These are phyloP conservation scores for Hemithea aestivaria DNA, from an alignment of 2,888 invertebrate genomes.

Conservation along the genomic window DNA sequence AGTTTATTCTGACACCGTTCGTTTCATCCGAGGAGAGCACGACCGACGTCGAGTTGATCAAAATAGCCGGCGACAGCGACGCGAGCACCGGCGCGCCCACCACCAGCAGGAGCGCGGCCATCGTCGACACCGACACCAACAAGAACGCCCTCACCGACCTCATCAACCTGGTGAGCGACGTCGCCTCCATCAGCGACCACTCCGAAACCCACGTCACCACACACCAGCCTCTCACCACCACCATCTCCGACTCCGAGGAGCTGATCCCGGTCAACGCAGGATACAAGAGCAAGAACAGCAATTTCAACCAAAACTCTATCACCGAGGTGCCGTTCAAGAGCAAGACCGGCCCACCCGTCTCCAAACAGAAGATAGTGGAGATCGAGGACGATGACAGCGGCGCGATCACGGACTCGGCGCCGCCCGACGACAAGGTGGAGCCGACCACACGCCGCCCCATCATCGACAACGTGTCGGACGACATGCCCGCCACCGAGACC, in stretches of 20 bases:
- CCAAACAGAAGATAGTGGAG: conserved; percentile 57
- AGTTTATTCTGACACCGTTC: conserved; percentile 54
- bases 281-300: conserved; percentile 70
- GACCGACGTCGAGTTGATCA: conserved; percentile 62
- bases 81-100: conserved; percentile 55
- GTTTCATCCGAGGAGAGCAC: conserved; percentile 62
- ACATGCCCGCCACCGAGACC: conserved; percentile 41
- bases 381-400: conserved; percentile 63
- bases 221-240: conserved; percentile 36
- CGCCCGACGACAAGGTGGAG: conserved; percentile 62
- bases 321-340: conserved; percentile 61
- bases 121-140: conserved; percentile 48
- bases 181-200: conserved; percentile 66
- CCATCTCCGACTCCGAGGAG: conserved; percentile 65
- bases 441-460: conserved; percentile 63
- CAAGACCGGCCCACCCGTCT: conserved; percentile 41
- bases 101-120: conserved; percentile 47
- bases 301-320: conserved; percentile 66
- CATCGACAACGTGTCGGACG: conserved; percentile 67
- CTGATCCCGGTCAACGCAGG: conserved; percentile 66
- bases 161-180: conserved; percentile 67
- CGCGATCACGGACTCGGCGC: conserved; percentile 57
- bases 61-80: conserved; percentile 46
- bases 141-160: conserved; percentile 60
- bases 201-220: conserved; percentile 39